Evolutionary conservation across 1,140 invertebrate species (phyloP), one percentile per base, ranked within the genome.

Genomic region (Chelonus insularis): DNA sequence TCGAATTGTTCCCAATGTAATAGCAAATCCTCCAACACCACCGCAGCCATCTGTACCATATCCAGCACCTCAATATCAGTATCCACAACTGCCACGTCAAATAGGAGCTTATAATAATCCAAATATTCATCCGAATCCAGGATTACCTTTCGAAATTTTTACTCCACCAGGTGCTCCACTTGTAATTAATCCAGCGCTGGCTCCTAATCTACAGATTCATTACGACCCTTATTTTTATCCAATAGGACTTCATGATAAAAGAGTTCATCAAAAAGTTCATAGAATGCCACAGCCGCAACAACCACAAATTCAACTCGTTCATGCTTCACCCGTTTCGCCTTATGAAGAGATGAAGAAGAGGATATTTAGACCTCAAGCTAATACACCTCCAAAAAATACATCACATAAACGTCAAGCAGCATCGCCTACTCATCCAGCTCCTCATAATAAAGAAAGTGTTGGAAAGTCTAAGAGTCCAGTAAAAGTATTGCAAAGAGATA

Each of bases 41-140:
- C 70, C 67, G 47, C 71, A 68, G 63, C 73, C 69, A 47, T 72
- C 71, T 11, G 71, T 71, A 1, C 64, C 68, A 0, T 76, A 76
- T 64, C 62, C 71, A n/a, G 60, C 65, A 0, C 59, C 70, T 0
- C 72, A 76, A 8, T 75, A 75, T 39, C 75, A 76, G 5, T 72
- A 71, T 60, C 74, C 74, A 21, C 71, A 71, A 32, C 47, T 73
- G 12, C 67, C 70, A 0, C 68, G 73, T 21, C 72, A 70, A 54
- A 68, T 76, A 57, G 64, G 70, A 23, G 71, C 72, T 9, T 78
- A 72, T 9, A 61, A 75, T 4, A 70, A 71, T n/a, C 67, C 75
- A 0, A 74, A 70, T 23, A 37, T 74, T 21, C 65, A 68, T 63
- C 64, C 69, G 1, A 72, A 64, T 16, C 29, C 61, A 1, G 50